Percentiles rank a stretch among this genome's conserved stretches.
These are phyloP conservation scores for Halcyon leucocephala DNA, from an alignment of 2,797 vertebrate species.

Conservation along the genomic window DNA sequence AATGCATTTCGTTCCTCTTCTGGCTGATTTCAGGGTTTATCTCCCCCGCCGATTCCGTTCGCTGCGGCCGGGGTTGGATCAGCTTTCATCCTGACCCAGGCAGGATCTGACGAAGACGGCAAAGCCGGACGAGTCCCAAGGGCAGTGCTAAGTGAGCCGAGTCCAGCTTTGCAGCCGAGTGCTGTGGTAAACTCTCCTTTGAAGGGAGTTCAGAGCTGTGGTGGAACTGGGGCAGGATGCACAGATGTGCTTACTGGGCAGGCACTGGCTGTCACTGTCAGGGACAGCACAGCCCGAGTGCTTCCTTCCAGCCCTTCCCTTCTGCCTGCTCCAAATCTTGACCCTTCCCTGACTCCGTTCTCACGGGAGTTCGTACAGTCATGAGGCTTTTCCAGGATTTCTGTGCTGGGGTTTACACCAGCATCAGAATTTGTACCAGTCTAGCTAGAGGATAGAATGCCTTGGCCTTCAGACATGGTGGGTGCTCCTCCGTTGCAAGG, in stretches of 20 bases:
- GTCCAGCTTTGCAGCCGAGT: neutral
- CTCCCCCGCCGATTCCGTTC: rapidly evolving
- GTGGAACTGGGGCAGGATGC: neutral
- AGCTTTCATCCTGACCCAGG: slow-evolving; percentile 27
- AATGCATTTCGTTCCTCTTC: neutral
- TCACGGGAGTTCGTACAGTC: rapidly evolving
- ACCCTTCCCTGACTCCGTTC: neutral
- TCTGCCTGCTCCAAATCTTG: neutral
- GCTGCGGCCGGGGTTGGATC: neutral
- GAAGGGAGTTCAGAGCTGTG: neutral
- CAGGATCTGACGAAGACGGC: neutral
- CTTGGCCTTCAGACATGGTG: neutral
- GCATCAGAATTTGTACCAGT: neutral
- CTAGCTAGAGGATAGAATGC: neutral
- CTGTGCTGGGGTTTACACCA: neutral
- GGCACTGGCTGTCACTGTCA: neutral
- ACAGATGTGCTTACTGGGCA: rapidly evolving
- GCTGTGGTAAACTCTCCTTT: neutral
- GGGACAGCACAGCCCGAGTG: neutral
- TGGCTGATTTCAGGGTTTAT: slow-evolving; percentile 16
- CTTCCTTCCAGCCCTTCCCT: neutral
- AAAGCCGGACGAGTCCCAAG: neutral
- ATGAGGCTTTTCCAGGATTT: neutral
- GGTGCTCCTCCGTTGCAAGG: neutral
- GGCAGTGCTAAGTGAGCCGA: neutral